Evolutionary conservation across 2,113 vertebrate genomes (phyloP), one percentile per base, ranked within the genome.

Genomic region (Microcebus griseorufus): DNA sequence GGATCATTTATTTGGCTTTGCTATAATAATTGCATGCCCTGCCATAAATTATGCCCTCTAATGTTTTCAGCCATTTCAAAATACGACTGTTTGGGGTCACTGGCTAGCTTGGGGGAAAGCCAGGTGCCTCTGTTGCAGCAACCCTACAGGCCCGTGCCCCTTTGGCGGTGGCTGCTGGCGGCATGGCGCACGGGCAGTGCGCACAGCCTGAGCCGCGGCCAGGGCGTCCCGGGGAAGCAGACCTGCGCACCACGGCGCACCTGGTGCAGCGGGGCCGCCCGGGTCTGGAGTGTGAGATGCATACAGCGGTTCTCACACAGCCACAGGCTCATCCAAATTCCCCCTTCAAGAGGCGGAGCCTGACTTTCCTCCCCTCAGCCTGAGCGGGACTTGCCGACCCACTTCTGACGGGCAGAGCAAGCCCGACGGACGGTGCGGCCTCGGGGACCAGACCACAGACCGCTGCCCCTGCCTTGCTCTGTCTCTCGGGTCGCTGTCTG

Each of bases 161-260:
- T 13, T 16, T 60, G 9, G 20, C 1, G 23, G 10, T 6, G 25
- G 25, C 76, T 32, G 1, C 2, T 25, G 51, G 14, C 14, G 7
- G 0, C 6, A 20, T 2, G 5, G 55, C 0, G 7, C 18, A 1
- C 1, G 22, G 0, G 1, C 9, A 20, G 23, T 6, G 4, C 45
- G 20, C 20, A 3, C n/a, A 5, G 6, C 18, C 60, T 14, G 60
- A 48, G 70, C 8, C 4, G 0, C 6, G 17, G 9, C 13, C 18
- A 6, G 2, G 39, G 25, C 29, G 14, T 10, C 48, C 29, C 0
- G 7, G 37, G 10, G 22, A 62, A 22, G 17, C 13, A 9, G 13
- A 9, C 2, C 17, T 53, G 23, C 29, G 39, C 12, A 9, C 4
- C 17, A 10, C 37, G 3, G 67, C 1, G 2, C 45, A 9, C 29